Evolutionary conservation across 2,888 invertebrate species (phyloP).

Genomic region (Eristalis arbustorum): DNA sequence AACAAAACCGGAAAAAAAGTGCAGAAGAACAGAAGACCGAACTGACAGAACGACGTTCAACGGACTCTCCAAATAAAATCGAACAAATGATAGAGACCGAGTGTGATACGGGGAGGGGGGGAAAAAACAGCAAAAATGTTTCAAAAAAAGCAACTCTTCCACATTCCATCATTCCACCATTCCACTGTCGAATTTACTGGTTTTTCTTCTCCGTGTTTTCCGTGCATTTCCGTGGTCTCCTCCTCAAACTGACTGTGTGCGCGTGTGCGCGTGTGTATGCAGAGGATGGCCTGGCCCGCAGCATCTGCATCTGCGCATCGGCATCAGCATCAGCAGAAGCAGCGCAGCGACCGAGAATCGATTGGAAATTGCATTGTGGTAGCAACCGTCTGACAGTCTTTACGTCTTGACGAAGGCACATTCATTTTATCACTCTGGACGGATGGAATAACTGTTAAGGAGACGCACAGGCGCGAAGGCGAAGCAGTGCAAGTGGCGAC

Average conservation of each 20-base stretch:
- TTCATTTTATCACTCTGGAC: not conserved
- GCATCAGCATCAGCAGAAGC: not conserved
- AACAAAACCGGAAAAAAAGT: not conserved
- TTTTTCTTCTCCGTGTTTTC: constrained; percentile 26
- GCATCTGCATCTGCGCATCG: not conserved
- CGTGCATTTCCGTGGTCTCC: constrained; percentile 42
- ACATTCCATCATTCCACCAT: constrained; percentile 57
- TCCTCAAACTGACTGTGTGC: not conserved
- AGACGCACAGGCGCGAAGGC: too few species aligned
- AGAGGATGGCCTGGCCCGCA: not conserved
- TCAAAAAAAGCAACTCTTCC: constrained; percentile 57
- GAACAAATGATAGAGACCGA: constrained; percentile 1
- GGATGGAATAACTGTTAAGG: not conserved
- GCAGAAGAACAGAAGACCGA: constrained; percentile 43
- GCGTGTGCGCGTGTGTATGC: not conserved
- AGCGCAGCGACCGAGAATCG: not conserved
- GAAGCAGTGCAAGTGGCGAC: not conserved
- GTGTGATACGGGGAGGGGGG: not conserved
- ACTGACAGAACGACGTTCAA: constrained; percentile 45
- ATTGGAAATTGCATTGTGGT: constrained; percentile 53
- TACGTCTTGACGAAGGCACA: not conserved
- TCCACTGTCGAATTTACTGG: constrained; percentile 64
- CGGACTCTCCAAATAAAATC: constrained; percentile 12
- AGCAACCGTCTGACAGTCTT: constrained; percentile 31
- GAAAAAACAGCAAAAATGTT: not conserved